A percentile compares a stretch with the other conserved stretches of the same genome.
phyloP scores from a whole-genome alignment of 2,888 invertebrate species.

The Limenitis camilla region DNA sequence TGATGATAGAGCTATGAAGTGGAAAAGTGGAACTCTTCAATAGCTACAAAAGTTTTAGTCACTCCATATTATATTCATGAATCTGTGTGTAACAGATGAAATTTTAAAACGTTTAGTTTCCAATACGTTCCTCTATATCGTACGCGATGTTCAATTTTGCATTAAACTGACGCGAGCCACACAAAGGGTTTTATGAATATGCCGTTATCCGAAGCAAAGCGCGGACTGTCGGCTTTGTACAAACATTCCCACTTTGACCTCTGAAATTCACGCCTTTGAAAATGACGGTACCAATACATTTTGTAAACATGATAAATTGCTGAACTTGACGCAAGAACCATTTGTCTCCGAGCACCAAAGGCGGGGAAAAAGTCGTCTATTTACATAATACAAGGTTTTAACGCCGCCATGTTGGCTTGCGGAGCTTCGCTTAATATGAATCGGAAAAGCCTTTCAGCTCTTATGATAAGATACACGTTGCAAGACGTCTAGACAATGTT shows the following conservation, averaged over 20 bases:
- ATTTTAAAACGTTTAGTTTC: constrained; percentile 14
- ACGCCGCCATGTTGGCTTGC: constrained; percentile 23
- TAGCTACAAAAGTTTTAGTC: no score
- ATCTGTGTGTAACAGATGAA: constrained; percentile 3
- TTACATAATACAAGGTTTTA: constrained; percentile 42
- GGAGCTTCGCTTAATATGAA: constrained; percentile 21
- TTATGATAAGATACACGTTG: constrained; percentile 7
- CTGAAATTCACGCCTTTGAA: constrained; percentile 17
- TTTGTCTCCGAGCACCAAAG: constrained; percentile 46
- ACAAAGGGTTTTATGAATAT: constrained; percentile 20
- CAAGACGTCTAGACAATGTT: constrained; percentile 14
- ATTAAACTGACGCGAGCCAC: constrained; percentile 17
- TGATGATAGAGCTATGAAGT: no score
- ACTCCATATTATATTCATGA: neutral
- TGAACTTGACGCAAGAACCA: constrained; percentile 42
- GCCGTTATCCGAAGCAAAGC: constrained; percentile 11
- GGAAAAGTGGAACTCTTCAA: no score
- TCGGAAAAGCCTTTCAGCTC: constrained; percentile 22
- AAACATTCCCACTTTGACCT: constrained; percentile 19
- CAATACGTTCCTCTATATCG: constrained; percentile 1
- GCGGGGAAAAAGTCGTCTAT: constrained; percentile 44
- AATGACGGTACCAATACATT: constrained; percentile 34
- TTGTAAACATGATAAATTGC: constrained; percentile 48
- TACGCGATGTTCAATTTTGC: constrained; percentile 14
- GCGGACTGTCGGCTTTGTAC: constrained; percentile 15